A percentile compares a stretch with the other conserved stretches of the same genome.
phyloP scores from a whole-genome alignment of 2,888 invertebrate species.

The Crioceris asparagi region DNA sequence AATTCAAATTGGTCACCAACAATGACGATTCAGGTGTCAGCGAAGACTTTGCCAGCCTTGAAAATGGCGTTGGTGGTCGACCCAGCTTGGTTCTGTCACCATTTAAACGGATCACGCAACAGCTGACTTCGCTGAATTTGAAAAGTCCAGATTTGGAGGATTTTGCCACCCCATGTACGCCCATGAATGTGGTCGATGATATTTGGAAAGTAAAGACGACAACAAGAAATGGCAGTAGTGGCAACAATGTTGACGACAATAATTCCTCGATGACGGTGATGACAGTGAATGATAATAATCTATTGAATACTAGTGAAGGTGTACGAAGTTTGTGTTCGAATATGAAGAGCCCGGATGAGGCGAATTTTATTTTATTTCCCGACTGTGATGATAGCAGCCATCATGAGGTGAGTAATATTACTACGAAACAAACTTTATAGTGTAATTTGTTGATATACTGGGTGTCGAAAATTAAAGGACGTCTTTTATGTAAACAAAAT shows the following conservation, averaged over 20 bases:
- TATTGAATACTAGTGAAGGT: slow-evolving; percentile 35
- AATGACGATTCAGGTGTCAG: slow-evolving; percentile 35
- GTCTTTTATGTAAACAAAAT: no score
- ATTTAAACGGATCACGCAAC: slow-evolving; percentile 67
- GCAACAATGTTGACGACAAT: not conserved
- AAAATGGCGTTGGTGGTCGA: slow-evolving; percentile 23
- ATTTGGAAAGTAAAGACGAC: slow-evolving; percentile 53
- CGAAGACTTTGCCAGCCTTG: slow-evolving; percentile 32
- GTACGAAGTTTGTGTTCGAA: slow-evolving; percentile 30
- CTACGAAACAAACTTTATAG: no score
- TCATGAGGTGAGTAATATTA: slow-evolving; percentile 18
- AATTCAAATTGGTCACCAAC: slow-evolving; percentile 49
- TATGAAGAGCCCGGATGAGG: slow-evolving; percentile 36
- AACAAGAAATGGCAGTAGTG: slow-evolving; percentile 21
- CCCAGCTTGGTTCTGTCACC: slow-evolving; percentile 46
- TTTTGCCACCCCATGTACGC: slow-evolving; percentile 57
- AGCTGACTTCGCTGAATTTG: slow-evolving; percentile 58
- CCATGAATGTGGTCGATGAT: slow-evolving; percentile 48
- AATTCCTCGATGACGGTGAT: no score
- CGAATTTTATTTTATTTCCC: slow-evolving; percentile 47
- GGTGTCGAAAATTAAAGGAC: no score
- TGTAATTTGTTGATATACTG: no score
- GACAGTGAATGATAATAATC: slow-evolving; percentile 22
- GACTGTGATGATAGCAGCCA: slow-evolving; percentile 40
- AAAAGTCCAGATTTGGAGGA: slow-evolving; percentile 64